Base-by-base conservation (phyloP, 1,140 invertebrate genomes). In the Oppia nitens region DNA sequence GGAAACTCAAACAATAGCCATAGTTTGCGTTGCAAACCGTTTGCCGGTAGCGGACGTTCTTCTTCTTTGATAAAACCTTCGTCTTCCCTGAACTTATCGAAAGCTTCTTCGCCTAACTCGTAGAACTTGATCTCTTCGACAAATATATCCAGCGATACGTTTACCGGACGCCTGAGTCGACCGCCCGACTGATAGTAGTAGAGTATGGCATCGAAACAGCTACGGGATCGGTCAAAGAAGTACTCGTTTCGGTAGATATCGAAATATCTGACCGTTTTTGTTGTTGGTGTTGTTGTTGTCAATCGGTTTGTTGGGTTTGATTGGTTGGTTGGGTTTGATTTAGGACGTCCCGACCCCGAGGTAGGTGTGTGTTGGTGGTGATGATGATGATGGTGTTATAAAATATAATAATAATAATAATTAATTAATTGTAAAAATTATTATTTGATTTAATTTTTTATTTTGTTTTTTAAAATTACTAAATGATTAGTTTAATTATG, bases 141-240 rank as follows among this genome's bases (percentile, higher is more conserved):
- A 77, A 96, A 97, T 68, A 96, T 87, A 77, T 95, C 90, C 69
- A 97, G 81, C 63, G 95, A 95, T 65, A 99, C 93, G 76, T 97
- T 95, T 70, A 96, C 90, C 59, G 95, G 94, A 68, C 94, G 81
- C 66, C 92, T 81, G 62, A 98, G 81, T 68, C 93, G 81, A 61
- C 95, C 95, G 63, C 93, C 85, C 73, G 92, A 97, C 76, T 98
- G 95, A 77, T 99, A 99, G 75, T 97, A 98, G 74, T 98, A 98
- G 66, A 99, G 82, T 76, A 99, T 98, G 72, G 95, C 89, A 79
- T 93, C 89, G 77, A 93, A 94, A 71, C 88, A 91, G 70, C 91
- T 89, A 73, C 95, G 81, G 80, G 97, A 97, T 69, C 95, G 81
- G 78, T 99, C 95, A 79, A 98, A 98, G 78, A 98, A 99, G 78